Base-by-base conservation (phyloP, 2,113 vertebrate genomes). In the Acrocephalus arundinaceus region DNA sequence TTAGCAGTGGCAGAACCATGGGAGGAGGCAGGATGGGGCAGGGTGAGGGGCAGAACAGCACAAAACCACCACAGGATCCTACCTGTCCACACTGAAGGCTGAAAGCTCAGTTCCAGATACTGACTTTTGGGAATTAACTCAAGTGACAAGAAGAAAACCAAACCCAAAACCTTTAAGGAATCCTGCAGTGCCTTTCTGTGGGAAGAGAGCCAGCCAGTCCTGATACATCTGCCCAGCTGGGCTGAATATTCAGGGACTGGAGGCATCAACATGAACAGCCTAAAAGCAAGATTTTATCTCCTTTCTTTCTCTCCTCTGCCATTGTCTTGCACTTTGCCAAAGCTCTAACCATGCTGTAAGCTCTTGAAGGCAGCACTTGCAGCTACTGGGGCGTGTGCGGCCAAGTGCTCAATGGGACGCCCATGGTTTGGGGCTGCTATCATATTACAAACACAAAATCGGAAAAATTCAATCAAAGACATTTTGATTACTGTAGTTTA, bases 401-500 rank as follows among this genome's bases (percentile, higher is more conserved):
- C 6, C 16, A 87, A 62, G 70, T 13, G 79, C 72, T 55, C 72
- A 39, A 73, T 11, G 48, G 83, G 57, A 77, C 93, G 48, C 48
- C 13, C 1, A 48, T 39, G 0, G 0, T 61, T 79, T 51, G 83
- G 72, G 72, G 68, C 30, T 74, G 76, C 79, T 63, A 86, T 77
- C 89, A 15, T 15, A 65, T 82, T 24, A 81, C 93, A 89, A 74
- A 77, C 16, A 67, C 7, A 52, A 51, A 93, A 75, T 2, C 2
- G 20, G 65, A 78, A 81, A 81, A 41, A 87, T 43, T 52, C 57
- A 84, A 86, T 86, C 83, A 90, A 78, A 90, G 85, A 55, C 51
- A 81, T 90, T 81, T 95, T 97, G 80, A 97, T 94, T 94, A 97
- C 91, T 96, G 95, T 96, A 92, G 89, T 97, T 95, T 84, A 92